A percentile compares a stretch with the other conserved stretches of the same genome.
Evolutionary conservation across 1,140 invertebrate species (phyloP).

Genomic region (Maniola jurtina): DNA sequence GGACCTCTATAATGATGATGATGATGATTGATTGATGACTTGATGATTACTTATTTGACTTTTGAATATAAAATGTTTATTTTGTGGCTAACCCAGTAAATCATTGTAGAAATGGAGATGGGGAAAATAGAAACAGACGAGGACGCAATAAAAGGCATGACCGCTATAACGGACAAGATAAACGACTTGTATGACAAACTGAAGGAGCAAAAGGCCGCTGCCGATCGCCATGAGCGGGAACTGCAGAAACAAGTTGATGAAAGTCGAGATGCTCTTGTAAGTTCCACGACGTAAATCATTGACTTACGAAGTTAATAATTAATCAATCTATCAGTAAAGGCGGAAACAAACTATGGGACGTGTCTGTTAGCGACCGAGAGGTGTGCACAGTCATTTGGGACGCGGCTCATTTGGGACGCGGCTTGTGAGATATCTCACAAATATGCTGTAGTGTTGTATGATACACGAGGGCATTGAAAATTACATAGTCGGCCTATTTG

Average conservation of each 20-base stretch:
- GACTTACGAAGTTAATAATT: too few relatives aligned
- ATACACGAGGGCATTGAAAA: too few relatives aligned
- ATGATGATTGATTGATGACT: too few relatives aligned
- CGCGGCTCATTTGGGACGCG: too few relatives aligned
- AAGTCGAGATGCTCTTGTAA: conserved; percentile 65
- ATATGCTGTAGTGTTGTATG: too few relatives aligned
- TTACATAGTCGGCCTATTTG: too few relatives aligned
- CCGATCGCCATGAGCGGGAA: conserved; percentile 73
- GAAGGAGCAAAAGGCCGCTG: conserved; percentile 58
- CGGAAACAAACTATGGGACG: background rate
- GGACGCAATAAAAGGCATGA: conserved; percentile 51
- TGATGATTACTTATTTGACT: too few relatives aligned
- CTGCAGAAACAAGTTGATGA: conserved; percentile 75
- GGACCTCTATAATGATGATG: too few relatives aligned
- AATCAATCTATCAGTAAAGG: background rate
- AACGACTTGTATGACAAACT: conserved; percentile 59
- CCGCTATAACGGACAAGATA: conserved; percentile 67
- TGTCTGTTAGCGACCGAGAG: too few relatives aligned
- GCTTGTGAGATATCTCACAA: too few relatives aligned
- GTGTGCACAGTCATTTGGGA: too few relatives aligned
- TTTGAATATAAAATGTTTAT: too few relatives aligned
- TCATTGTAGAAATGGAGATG: conserved; percentile 51
- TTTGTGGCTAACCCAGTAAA: background rate
- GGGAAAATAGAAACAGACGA: conserved; percentile 50
- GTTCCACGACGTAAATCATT: conserved; percentile 10